These are phyloP conservation scores for Pachypeltis micranthus DNA, from an alignment of 1,140 invertebrate species.

Conservation along the genomic window DNA sequence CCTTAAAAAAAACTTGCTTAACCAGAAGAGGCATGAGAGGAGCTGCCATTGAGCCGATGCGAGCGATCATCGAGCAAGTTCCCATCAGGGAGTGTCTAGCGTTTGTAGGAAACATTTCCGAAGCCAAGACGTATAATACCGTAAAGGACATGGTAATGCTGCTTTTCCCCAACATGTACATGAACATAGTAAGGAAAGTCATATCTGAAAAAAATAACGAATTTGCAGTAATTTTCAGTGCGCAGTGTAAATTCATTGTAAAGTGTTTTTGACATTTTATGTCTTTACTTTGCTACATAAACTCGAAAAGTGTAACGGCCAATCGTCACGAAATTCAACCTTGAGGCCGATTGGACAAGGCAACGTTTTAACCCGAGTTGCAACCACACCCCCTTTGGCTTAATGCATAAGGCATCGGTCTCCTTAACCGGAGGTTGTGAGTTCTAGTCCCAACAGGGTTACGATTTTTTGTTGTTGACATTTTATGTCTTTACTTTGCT, in stretches of 20 bases:
- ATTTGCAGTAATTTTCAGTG: neutral
- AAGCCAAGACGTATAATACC: slow-evolving; percentile 54
- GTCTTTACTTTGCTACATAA: too few species aligned
- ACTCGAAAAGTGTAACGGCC: too few species aligned
- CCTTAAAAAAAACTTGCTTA: too few species aligned
- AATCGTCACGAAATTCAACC: too few species aligned
- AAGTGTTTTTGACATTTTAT: neutral
- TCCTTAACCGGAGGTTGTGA: too few species aligned
- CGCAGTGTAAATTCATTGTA: neutral
- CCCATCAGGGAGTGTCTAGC: slow-evolving; percentile 50
- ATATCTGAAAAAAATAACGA: slow-evolving; percentile 17
- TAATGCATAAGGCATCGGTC: too few species aligned
- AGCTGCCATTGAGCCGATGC: slow-evolving; percentile 52
- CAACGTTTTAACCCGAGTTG: too few species aligned
- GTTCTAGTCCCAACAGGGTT: too few species aligned
- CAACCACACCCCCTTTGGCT: too few species aligned
- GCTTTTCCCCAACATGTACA: slow-evolving; percentile 62
- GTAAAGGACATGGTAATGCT: slow-evolving; percentile 56
- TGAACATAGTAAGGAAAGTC: slow-evolving; percentile 5
- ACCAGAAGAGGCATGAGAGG: slow-evolving; percentile 55
- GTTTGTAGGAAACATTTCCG: slow-evolving; percentile 60
- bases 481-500: too few species aligned
- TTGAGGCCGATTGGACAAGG: too few species aligned
- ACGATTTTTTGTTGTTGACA: too few species aligned
- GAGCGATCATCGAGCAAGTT: slow-evolving; percentile 55